A percentile compares a stretch with the other conserved stretches of the same genome.
Conservation (phyloP, 2,888 invertebrate species). For the Drosophila algonquin region DNA sequence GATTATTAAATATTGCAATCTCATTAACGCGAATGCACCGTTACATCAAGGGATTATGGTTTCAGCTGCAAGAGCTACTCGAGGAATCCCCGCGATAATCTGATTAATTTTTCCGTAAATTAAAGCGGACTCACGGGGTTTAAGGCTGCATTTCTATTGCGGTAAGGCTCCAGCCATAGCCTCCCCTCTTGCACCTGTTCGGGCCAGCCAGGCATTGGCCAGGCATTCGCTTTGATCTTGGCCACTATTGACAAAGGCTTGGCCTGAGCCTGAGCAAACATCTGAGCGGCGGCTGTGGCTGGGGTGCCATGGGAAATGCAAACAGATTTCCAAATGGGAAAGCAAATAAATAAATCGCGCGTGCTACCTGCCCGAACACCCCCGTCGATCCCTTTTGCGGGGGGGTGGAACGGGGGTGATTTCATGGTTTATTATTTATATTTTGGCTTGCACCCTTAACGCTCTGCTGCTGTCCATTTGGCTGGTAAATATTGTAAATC, state of each 20-base stretch:
- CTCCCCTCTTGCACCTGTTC: slow-evolving; percentile 33
- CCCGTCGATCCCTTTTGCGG: slow-evolving; percentile 4
- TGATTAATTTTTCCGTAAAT: slow-evolving; percentile 29
- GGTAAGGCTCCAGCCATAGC: neutral
- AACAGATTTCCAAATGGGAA: slow-evolving; percentile 56
- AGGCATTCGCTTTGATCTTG: slow-evolving; percentile 62
- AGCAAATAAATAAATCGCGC: slow-evolving; percentile 57
- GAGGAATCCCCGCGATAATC: slow-evolving; percentile 24
- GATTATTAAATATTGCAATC: slow-evolving; percentile 37
- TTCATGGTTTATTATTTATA: slow-evolving; percentile 60
- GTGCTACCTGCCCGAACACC: slow-evolving; percentile 38
- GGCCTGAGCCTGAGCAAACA: slow-evolving; percentile 56
- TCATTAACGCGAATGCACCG: slow-evolving; percentile 28
- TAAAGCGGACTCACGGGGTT: neutral
- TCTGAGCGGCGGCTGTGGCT: slow-evolving; percentile 1
- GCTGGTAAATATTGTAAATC: slow-evolving; percentile 54
- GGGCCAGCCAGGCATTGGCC: slow-evolving; percentile 25
- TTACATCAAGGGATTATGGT: slow-evolving; percentile 7
- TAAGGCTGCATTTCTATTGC: slow-evolving; percentile 5
- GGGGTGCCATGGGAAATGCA: slow-evolving; percentile 61
- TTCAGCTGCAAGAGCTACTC: neutral
- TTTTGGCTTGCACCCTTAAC: slow-evolving; percentile 45
- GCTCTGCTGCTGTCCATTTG: slow-evolving; percentile 41
- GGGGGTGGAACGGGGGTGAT: slow-evolving; percentile 7
- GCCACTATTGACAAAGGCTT: slow-evolving; percentile 67